A percentile compares a stretch with the other conserved stretches of the same genome.
Conservation (phyloP, 2,888 invertebrate genomes). For the Nomada hirtipes region DNA sequence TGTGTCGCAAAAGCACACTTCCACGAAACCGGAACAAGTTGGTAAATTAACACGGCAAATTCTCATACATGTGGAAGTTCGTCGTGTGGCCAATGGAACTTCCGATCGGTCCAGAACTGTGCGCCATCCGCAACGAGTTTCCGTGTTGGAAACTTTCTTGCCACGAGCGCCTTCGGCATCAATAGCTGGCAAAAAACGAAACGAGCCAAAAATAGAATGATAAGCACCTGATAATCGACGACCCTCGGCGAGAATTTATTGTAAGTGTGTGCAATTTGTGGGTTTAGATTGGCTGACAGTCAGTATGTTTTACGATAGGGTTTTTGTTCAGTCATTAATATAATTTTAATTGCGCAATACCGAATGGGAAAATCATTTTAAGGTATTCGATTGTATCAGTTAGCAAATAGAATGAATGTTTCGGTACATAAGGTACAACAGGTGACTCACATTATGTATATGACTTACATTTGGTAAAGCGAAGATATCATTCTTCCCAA, state of each 20-base stretch:
- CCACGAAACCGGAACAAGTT: conserved; percentile 26
- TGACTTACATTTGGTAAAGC: neutral
- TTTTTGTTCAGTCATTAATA: no score
- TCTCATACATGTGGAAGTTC: neutral
- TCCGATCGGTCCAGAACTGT: conserved; percentile 28
- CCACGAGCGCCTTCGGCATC: conserved; percentile 17
- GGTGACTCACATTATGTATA: neutral
- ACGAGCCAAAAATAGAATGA: neutral
- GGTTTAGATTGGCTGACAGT: no score
- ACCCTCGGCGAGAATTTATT: no score
- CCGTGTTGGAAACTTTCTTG: conserved; percentile 29
- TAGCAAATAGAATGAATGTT: no score
- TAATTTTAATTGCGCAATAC: no score
- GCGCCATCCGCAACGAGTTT: conserved; percentile 41
- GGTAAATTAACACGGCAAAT: conserved; percentile 46
- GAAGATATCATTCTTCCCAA: conserved; percentile 17
- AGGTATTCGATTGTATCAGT: no score
- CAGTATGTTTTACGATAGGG: no score
- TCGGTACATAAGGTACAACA: no score
- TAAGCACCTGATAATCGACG: conserved; percentile 13
- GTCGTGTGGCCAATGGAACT: conserved; percentile 6
- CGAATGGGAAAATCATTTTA: no score
- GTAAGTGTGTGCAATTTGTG: no score
- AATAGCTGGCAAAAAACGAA: neutral
- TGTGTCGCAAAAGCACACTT: conserved; percentile 2